Base-by-base conservation (phyloP, 2,113 vertebrate genomes). In the Excalfactoria chinensis region DNA sequence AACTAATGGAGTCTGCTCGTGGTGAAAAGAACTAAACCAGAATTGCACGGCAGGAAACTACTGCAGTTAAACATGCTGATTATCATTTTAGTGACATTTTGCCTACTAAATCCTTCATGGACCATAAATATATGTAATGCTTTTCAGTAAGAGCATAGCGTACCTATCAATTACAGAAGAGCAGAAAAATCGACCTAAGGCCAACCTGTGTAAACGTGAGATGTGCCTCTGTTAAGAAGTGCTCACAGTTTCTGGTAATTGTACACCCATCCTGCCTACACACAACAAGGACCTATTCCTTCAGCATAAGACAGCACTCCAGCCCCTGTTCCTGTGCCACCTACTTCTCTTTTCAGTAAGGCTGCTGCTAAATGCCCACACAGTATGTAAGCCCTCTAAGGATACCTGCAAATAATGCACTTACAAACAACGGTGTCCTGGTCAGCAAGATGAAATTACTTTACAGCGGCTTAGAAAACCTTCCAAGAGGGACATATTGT, bases 381-480 rank as follows among this genome's bases (percentile, higher is more conserved):
- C 51, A 73, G 37, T 35, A 79, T 2, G 6, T 80, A 94, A 95
- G 37, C 1, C 21, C 91, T 80, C 72, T 48, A 73, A 83, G 88
- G 95, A 91, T 28, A 84, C 68, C 60, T 64, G 68, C 75, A 68
- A 43, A 64, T 46, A 95, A 91, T 51, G 56, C 56, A 73, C 58
- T 90, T 89, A 74, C 8, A 86, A 85, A 88, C 88, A 90, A 73
- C 2, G 22, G 49, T 59, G 44, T 89, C 63, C 70, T 89, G 89
- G 84, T 83, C 89, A 96, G 72, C 64, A 76, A 95, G 95, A 92
- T 93, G 77, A 92, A 87, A 86, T 95, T 96, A 89, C 86, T 82
- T 89, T 92, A 79, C 74, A 87, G 53, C n/a, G 41, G 32, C 25
- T 88, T 30, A 94, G 51, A 89, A 93, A 92, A 89, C 71, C 67